Base-by-base conservation (phyloP, 1,140 invertebrate genomes). In the Tenebrio molitor region DNA sequence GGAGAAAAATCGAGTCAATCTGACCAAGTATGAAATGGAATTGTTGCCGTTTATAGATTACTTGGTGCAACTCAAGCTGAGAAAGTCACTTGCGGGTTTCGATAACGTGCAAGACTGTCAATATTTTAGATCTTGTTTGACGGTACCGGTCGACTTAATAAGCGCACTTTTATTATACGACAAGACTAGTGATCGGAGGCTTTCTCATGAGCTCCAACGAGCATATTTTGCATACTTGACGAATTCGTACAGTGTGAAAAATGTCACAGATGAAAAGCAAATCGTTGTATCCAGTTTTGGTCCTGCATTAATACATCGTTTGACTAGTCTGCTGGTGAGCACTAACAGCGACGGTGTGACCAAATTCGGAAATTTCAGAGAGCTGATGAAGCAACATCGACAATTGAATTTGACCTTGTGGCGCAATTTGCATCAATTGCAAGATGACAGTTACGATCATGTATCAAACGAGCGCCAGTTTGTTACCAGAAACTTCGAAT, bases 361-460 rank as follows among this genome's bases (percentile, higher is more conserved):
- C 5, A 75, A 73, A 15, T 74, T 80, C 8, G 76, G 74, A 0
- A 79, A 78, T 65, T 81, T 78, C 46, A 70, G 74, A 36, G 73
- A 79, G 21, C 33, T 74, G 12, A 44, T 75, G 21, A 65, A 73
- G n/a, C 74, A 78, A 69, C 75, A 76, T 44, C 21, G 71, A 16
- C 76, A 50, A 58, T 42, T 83, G n/a, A 77, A 69, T 69, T 10
- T 63, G 8, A 63, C 74, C 8, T 62, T 83, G 23, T 83, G 81
- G 81, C 73, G 66, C 19, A 81, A 83, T 74, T 69, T 79, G 25
- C 62, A 73, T 25, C 76, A 77, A 14, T 33, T 81, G n/a, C 76
- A 78, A 4, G 39, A 69, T n/a, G 36, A 71, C 8, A 42, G 71
- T 7, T 80, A 77, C 62, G 79, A 82, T 71, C 80, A 74, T 69